Conservation (phyloP, 2,113 vertebrate species). For the Kryptolebias marmoratus region DNA sequence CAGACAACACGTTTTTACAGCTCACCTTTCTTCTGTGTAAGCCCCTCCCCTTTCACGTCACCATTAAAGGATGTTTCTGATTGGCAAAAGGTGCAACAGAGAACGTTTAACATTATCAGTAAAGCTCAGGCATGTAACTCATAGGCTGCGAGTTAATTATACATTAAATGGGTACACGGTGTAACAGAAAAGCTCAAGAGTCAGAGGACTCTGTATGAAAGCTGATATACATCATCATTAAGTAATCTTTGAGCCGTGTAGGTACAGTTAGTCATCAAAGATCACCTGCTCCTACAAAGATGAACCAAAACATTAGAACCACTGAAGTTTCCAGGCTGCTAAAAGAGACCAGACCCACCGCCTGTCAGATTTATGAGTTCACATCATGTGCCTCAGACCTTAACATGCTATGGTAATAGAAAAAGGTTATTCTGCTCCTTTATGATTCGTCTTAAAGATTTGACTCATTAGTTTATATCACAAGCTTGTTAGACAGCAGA, state of each 20-base stretch:
- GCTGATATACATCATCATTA: too few species aligned
- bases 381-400: too few species aligned
- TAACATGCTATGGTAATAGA: too few species aligned
- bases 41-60: constrained; percentile 60
- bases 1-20: background rate
- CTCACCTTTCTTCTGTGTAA: constrained; percentile 64
- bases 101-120: background rate
- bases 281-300: background rate
- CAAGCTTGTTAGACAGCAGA: background rate
- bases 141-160: too few species aligned
- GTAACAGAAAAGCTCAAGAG: background rate
- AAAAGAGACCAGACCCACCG: too few species aligned
- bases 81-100: constrained; percentile 39
- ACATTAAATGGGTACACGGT: background rate
- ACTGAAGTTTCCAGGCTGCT: background rate
- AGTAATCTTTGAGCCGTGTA: too few species aligned
- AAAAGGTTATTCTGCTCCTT: too few species aligned
- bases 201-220: too few species aligned
- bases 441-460: background rate
- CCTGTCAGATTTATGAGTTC: too few species aligned
- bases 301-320: constrained; percentile 1
- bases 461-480: background rate
- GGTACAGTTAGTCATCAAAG: background rate
- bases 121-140: too few species aligned
- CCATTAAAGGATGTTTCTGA: constrained; percentile 74